phyloP scores from a whole-genome alignment of 2,113 vertebrate species.

The Catharus fuscescens region DNA sequence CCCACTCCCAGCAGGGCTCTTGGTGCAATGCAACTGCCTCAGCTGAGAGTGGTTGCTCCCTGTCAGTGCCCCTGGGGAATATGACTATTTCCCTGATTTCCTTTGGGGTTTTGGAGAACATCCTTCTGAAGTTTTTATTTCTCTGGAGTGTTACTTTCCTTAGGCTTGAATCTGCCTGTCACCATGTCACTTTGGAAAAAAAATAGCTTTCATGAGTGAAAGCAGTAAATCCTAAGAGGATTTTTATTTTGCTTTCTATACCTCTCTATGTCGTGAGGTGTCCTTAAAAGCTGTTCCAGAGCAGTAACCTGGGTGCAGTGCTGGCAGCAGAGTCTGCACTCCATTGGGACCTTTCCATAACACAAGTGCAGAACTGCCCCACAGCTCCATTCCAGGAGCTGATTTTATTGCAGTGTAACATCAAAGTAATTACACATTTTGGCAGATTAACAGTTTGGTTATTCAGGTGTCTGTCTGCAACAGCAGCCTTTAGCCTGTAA shows the following conservation, averaged over 20 bases:
- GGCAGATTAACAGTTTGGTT: background rate
- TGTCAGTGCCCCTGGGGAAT: background rate
- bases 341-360: accelerated
- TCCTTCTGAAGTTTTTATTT: background rate
- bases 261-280: background rate
- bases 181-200: background rate
- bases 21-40: background rate
- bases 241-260: background rate
- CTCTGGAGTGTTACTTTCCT: background rate
- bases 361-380: background rate
- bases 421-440: background rate
- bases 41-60: background rate
- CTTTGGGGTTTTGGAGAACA: background rate
- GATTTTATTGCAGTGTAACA: background rate
- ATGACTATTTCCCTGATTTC: background rate
- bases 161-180: background rate
- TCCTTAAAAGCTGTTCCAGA: background rate
- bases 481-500: background rate
- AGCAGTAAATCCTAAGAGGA: background rate
- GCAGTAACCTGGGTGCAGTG: background rate
- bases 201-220: background rate
- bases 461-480: background rate
- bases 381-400: background rate
- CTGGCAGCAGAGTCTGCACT: background rate
- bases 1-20: background rate